phyloP scores from a whole-genome alignment of 2,888 invertebrate genomes.

The Polydrusus cervinus region DNA sequence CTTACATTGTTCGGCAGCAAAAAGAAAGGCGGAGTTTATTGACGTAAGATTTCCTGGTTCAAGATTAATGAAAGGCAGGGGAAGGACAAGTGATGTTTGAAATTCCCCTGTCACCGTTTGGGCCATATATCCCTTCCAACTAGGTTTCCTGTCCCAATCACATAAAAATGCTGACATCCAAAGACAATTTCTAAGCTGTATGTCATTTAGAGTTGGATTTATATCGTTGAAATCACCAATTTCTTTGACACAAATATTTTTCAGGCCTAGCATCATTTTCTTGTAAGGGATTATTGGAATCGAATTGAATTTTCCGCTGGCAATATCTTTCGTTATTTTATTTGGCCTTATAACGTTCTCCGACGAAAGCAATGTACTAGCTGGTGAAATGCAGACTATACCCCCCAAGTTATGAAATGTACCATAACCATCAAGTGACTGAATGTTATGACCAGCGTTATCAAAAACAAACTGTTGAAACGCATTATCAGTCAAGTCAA shows the following conservation, averaged over 20 bases:
- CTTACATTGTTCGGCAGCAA: slow-evolving; percentile 14
- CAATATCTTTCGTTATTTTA: slow-evolving; percentile 2
- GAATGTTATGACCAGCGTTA: slow-evolving; percentile 22
- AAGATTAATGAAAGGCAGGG: slow-evolving; percentile 22
- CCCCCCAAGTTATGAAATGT: slow-evolving; percentile 30
- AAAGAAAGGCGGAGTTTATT: slow-evolving; percentile 20
- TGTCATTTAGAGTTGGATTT: not conserved
- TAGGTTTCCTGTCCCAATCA: not conserved
- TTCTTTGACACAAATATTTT: slow-evolving; percentile 4
- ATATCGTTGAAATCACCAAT: not conserved
- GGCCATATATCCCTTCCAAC: slow-evolving; percentile 17
- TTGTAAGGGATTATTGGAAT: slow-evolving; percentile 22
- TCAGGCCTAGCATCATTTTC: slow-evolving; percentile 5
- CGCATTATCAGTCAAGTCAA: slow-evolving; percentile 4
- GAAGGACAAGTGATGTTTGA: slow-evolving; percentile 11
- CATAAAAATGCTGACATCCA: slow-evolving; percentile 11
- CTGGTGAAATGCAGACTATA: slow-evolving; percentile 22
- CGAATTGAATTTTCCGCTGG: slow-evolving; percentile 9
- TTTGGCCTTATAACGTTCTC: not conserved
- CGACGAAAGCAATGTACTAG: slow-evolving; percentile 2
- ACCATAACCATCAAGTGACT: slow-evolving; percentile 26
- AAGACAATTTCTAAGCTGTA: slow-evolving; percentile 21
- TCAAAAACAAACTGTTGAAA: slow-evolving; percentile 4
- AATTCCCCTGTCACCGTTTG: slow-evolving; percentile 18
- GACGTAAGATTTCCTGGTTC: slow-evolving; percentile 22